Evolutionary conservation across 2,797 vertebrate species (phyloP).

Genomic region (Phrynocephalus forsythii): DNA sequence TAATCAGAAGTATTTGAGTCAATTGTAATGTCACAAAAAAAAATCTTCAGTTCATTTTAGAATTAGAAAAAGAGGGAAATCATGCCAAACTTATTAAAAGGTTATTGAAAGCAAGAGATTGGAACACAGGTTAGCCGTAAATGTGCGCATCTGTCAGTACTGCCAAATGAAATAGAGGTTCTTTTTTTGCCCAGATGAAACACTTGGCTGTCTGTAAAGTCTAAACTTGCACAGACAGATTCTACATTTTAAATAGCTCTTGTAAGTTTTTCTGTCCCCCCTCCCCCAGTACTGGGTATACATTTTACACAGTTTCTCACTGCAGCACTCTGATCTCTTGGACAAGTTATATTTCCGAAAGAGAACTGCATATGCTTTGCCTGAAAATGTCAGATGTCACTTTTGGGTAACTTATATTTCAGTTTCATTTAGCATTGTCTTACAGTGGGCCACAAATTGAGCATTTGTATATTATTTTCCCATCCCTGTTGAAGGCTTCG

Average conservation of each 20-base stretch:
- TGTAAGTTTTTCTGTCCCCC: constrained; percentile 31
- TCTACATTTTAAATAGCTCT: constrained; percentile 54
- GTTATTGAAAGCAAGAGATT: constrained; percentile 2
- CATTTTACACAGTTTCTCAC: constrained; percentile 22
- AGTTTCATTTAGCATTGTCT: background rate
- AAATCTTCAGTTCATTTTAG: background rate
- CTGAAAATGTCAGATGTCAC: background rate
- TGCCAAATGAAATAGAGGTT: constrained; percentile 54
- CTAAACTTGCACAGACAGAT: constrained; percentile 44
- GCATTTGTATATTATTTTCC: background rate
- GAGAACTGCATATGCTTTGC: background rate
- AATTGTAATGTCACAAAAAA: background rate
- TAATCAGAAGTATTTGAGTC: background rate
- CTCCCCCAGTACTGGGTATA: background rate
- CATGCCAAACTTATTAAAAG: background rate
- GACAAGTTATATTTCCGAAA: constrained; percentile 16
- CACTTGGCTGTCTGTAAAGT: constrained; percentile 49
- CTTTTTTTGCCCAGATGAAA: constrained; percentile 62
- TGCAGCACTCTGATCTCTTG: background rate
- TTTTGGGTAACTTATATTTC: constrained; percentile 24
- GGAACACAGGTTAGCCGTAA: constrained; percentile 6
- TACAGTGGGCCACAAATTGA: background rate
- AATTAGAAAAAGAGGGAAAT: constrained; percentile 16
- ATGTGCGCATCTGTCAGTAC: constrained; percentile 4
- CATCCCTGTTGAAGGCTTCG: constrained; percentile 17